Conservation (phyloP, 2,113 vertebrate species). For the Pachycephala philippinensis region DNA sequence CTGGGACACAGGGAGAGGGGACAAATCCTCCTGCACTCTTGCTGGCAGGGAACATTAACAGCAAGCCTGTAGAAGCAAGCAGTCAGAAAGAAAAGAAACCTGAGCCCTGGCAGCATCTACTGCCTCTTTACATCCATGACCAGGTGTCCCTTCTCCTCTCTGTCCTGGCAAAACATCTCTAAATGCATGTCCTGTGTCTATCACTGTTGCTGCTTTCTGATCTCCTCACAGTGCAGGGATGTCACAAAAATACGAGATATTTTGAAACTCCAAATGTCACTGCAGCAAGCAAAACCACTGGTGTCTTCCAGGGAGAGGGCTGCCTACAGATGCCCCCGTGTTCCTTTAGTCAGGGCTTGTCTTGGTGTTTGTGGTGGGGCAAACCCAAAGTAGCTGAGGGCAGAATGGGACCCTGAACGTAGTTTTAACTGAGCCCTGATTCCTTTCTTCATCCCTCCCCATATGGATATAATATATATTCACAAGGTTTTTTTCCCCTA, state of each 20-base stretch:
- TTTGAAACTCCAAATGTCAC: neutral
- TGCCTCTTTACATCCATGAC: neutral
- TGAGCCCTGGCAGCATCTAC: fast-evolving
- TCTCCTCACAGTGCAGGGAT: neutral
- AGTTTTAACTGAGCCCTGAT: neutral
- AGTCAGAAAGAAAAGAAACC: neutral
- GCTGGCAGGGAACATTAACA: neutral
- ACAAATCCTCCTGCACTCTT: neutral
- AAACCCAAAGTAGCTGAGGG: neutral
- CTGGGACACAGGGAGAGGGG: neutral
- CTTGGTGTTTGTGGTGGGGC: neutral
- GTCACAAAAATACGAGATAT: fast-evolving
- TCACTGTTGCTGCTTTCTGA: neutral
- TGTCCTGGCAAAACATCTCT: neutral
- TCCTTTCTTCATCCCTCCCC: neutral
- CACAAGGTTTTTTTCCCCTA: neutral
- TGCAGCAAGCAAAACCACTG: neutral
- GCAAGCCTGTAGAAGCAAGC: neutral
- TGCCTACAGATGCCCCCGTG: neutral
- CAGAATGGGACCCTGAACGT: neutral
- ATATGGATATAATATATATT: constrained; percentile 57
- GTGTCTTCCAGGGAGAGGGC: neutral
- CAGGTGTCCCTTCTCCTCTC: neutral
- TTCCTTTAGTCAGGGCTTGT: neutral
- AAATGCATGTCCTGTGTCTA: neutral